Evolutionary conservation across 1,140 invertebrate species (phyloP).

Genomic region (Pachypsylla venusta): DNA sequence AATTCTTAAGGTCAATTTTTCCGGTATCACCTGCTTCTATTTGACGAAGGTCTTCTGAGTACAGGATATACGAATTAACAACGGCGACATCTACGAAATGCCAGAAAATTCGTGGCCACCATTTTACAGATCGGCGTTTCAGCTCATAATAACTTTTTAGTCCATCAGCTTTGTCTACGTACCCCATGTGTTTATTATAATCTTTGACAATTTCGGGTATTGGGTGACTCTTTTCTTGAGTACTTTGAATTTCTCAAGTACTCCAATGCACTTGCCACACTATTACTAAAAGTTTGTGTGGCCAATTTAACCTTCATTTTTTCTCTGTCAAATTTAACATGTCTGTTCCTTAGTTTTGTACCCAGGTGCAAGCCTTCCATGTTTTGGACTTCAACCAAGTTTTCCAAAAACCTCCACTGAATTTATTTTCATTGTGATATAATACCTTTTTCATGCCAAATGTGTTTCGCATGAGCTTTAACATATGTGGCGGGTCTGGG

Average conservation of each 20-base stretch:
- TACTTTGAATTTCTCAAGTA: not conserved
- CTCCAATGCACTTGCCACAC: not conserved
- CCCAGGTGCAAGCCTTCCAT: no score
- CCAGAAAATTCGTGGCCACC: conserved; percentile 30
- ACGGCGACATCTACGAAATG: conserved; percentile 25
- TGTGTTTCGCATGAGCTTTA: no score
- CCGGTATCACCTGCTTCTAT: conserved; percentile 13
- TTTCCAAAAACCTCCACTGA: not conserved
- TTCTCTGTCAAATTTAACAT: no score
- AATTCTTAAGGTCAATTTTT: conserved; percentile 3
- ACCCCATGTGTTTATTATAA: conserved; percentile 31
- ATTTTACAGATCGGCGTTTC: conserved; percentile 28
- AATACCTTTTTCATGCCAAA: no score
- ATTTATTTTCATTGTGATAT: no score
- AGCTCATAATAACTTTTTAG: conserved; percentile 27
- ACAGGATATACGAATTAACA: conserved; percentile 26
- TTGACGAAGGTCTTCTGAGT: conserved; percentile 12
- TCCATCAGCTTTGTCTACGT: conserved; percentile 30
- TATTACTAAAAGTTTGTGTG: conserved; percentile 4
- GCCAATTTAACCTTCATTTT: no score
- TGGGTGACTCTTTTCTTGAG: no score
- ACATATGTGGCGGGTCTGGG: no score
- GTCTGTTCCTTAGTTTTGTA: no score
- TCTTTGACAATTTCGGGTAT: conserved; percentile 22
- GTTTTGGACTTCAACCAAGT: conserved; percentile 1